Percentiles rank a stretch among this genome's conserved stretches.
Conservation (phyloP, 2,113 vertebrate species). For the Mesembrinibis cayennensis region DNA sequence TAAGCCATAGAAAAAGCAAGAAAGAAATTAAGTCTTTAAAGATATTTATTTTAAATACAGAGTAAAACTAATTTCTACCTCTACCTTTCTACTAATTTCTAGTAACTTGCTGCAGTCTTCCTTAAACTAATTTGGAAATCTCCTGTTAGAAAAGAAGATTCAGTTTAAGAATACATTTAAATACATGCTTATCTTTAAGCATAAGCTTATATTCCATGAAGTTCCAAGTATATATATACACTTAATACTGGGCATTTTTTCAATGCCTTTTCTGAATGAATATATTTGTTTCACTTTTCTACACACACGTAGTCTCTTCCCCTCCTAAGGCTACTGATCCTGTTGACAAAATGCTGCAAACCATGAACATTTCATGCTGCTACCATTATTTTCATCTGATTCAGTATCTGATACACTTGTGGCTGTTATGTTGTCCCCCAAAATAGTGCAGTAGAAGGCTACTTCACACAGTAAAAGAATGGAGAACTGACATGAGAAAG, state of each 20-base stretch:
- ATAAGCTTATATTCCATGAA: not conserved
- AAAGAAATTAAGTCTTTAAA: not conserved
- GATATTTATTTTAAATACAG: not conserved
- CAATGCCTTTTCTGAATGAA: not conserved
- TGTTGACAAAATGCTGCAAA: not conserved
- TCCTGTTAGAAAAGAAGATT: not conserved
- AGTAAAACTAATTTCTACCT: not conserved
- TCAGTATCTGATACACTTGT: not conserved
- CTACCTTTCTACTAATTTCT: not conserved
- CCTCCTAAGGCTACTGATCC: not conserved
- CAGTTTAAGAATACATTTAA: not conserved
- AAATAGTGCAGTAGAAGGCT: not conserved
- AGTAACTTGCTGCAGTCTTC: not conserved
- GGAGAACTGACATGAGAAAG: conserved; percentile 57
- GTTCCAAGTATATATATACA: not conserved
- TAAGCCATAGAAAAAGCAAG: not conserved
- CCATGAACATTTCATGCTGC: not conserved
- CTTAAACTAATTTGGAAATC: not conserved
- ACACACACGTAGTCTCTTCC: not conserved
- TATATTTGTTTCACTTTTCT: not conserved
- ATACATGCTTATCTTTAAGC: not conserved
- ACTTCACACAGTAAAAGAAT: conserved; percentile 11
- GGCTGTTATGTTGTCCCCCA: not conserved
- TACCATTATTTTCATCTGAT: not conserved
- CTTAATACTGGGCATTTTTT: not conserved